Conservation (phyloP, 2,888 invertebrate species). For the Drosophila meridiana region DNA sequence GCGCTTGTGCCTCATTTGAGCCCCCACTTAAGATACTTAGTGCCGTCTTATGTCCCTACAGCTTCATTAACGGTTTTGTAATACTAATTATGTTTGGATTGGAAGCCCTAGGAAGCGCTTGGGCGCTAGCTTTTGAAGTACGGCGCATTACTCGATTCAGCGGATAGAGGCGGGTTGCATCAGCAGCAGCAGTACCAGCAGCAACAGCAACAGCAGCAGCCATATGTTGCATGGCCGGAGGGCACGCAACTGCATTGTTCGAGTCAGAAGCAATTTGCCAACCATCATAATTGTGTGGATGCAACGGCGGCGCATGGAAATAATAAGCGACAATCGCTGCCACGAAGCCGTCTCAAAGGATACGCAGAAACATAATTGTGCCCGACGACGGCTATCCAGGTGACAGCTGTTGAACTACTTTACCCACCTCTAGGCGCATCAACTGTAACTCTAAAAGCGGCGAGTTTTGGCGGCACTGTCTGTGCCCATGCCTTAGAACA, state of each 20-base stretch:
- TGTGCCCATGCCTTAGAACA: conserved; percentile 11
- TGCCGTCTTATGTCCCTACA: neutral
- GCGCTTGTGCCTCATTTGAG: conserved; percentile 8
- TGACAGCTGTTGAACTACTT: conserved; percentile 61
- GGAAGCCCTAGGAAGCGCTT: conserved; percentile 6
- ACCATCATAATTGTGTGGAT: conserved; percentile 62
- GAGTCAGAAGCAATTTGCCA: conserved; percentile 51
- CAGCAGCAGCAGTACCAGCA: conserved; percentile 13
- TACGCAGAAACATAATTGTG: conserved; percentile 29
- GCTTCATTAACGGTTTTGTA: conserved; percentile 34
- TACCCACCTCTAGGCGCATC: conserved; percentile 17
- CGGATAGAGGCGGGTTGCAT: neutral
- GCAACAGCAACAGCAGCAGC: conserved; percentile 34
- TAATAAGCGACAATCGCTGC: conserved; percentile 63
- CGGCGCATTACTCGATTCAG: neutral
- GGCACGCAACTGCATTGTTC: conserved; percentile 60
- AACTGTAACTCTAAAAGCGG: conserved; percentile 17
- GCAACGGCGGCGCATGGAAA: conserved; percentile 46
- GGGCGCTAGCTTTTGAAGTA: conserved; percentile 38
- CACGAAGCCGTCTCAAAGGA: conserved; percentile 20
- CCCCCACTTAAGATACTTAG: conserved; percentile 8
- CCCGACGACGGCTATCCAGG: conserved; percentile 1
- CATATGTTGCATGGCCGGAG: conserved; percentile 55
- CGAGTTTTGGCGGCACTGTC: conserved; percentile 21
- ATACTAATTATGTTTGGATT: conserved; percentile 49